Evolutionary conservation across 2,113 vertebrate species (phyloP).

Genomic region (Microcebus tavaratra): DNA sequence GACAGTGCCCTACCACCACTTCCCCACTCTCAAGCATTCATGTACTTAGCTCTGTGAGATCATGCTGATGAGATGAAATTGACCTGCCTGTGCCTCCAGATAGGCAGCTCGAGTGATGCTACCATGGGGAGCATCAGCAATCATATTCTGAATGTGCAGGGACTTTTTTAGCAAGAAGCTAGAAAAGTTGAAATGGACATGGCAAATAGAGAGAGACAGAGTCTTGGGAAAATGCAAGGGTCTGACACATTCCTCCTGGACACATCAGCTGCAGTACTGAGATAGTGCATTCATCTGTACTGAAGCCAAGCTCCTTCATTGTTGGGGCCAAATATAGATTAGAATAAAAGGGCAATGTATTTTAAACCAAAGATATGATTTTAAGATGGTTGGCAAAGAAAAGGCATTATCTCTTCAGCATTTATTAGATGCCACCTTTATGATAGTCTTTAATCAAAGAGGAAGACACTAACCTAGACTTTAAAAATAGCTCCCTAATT

Average conservation of each 20-base stretch:
- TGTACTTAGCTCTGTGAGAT: constrained; percentile 21
- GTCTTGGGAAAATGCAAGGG: neutral
- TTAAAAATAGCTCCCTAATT: constrained; percentile 19
- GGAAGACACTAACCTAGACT: neutral
- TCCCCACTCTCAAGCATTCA: neutral
- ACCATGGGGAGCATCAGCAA: neutral
- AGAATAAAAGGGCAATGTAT: constrained; percentile 38
- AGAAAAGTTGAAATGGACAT: constrained; percentile 14
- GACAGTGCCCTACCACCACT: neutral
- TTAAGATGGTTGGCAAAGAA: constrained; percentile 39
- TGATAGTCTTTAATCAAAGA: constrained; percentile 18
- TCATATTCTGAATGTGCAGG: neutral
- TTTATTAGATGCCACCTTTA: constrained; percentile 32
- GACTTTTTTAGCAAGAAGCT: neutral
- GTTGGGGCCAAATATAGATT: neutral
- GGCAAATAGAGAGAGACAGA: neutral
- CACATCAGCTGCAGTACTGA: neutral
- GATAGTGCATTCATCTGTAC: neutral
- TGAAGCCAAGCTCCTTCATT: neutral
- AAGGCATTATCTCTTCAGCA: neutral
- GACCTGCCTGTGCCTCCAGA: neutral
- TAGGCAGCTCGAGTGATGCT: neutral
- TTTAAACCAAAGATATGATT: constrained; percentile 46
- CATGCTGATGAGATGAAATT: neutral
- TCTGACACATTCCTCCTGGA: neutral